phyloP scores from a whole-genome alignment of 2,888 invertebrate species.

The Drosophila imparisetae region DNA sequence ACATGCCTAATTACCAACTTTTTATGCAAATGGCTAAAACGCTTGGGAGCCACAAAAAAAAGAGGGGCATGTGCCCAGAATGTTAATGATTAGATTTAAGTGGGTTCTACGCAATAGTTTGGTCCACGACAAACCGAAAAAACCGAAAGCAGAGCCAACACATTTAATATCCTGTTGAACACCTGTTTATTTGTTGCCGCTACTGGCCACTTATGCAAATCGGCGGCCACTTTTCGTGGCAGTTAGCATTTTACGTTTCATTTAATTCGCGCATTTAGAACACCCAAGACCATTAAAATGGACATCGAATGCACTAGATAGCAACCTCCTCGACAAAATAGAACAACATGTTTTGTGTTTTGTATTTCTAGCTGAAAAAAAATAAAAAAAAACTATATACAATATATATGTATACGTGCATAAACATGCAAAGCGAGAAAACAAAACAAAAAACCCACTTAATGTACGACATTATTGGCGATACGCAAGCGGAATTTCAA shows the following conservation, averaged over 20 bases:
- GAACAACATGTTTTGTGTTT: conserved; percentile 45
- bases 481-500: conserved; percentile 63
- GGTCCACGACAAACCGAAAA: conserved; percentile 5
- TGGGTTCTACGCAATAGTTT: conserved; percentile 62
- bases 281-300: conserved; percentile 72
- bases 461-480: conserved; percentile 74
- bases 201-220: conserved; percentile 64
- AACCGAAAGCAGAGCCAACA: conserved; percentile 7
- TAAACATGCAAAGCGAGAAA: conserved; percentile 27
- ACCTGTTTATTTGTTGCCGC: conserved; percentile 64
- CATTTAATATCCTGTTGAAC: conserved; percentile 75
- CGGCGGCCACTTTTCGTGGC: conserved; percentile 35
- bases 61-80: conserved; percentile 47
- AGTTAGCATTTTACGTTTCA: conserved; percentile 63
- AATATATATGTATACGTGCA: conserved; percentile 26
- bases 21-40: conserved; percentile 55
- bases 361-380: conserved; percentile 11
- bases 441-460: conserved; percentile 49
- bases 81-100: conserved; percentile 49
- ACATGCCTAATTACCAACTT: conserved; percentile 53
- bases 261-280: conserved; percentile 69
- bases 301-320: conserved; percentile 55
- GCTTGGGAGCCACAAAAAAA: conserved; percentile 22
- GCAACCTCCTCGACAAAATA: conserved; percentile 25
- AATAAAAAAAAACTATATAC: conserved; percentile 4